Evolutionary conservation across 2,113 vertebrate species (phyloP).

Genomic region (Thalassoma bifasciatum): DNA sequence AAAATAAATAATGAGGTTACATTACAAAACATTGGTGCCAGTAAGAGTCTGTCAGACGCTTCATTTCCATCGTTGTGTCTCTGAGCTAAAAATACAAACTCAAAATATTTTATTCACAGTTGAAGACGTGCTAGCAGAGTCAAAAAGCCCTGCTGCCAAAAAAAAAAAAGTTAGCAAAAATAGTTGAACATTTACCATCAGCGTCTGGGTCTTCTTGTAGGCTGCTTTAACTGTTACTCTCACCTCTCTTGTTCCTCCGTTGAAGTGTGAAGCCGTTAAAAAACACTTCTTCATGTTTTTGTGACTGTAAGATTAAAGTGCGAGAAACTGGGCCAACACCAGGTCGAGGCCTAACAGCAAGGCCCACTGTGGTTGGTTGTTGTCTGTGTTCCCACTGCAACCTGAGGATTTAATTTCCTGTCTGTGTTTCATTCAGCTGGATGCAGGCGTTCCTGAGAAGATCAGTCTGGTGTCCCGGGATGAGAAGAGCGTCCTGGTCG

Average conservation of each 20-base stretch:
- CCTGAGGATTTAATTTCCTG: too few relatives aligned
- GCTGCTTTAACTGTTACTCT: neutral
- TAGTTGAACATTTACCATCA: too few relatives aligned
- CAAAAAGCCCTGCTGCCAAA: too few relatives aligned
- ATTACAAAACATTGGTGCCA: too few relatives aligned
- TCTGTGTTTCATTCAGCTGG: conserved; percentile 84
- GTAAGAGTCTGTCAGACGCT: too few relatives aligned
- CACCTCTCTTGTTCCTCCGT: conserved; percentile 14
- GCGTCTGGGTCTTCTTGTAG: neutral
- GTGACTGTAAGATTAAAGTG: neutral
- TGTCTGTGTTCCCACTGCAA: too few relatives aligned
- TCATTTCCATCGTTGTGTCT: too few relatives aligned
- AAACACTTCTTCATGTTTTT: neutral
- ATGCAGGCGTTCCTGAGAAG: conserved; percentile 98
- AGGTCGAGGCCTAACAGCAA: neutral
- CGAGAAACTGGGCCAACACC: too few relatives aligned
- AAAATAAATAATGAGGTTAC: too few relatives aligned
- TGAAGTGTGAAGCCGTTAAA: neutral
- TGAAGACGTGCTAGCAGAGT: neutral
- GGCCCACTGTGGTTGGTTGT: neutral
- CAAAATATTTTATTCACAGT: neutral
- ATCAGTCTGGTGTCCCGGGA: conserved; percentile 98
- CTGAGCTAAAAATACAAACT: too few relatives aligned
- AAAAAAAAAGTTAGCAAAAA: neutral
- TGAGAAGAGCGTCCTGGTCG: conserved; percentile 98